Evolutionary conservation across 2,797 vertebrate genomes (phyloP).

Genomic region (Pseudochaenichthys georgianus): DNA sequence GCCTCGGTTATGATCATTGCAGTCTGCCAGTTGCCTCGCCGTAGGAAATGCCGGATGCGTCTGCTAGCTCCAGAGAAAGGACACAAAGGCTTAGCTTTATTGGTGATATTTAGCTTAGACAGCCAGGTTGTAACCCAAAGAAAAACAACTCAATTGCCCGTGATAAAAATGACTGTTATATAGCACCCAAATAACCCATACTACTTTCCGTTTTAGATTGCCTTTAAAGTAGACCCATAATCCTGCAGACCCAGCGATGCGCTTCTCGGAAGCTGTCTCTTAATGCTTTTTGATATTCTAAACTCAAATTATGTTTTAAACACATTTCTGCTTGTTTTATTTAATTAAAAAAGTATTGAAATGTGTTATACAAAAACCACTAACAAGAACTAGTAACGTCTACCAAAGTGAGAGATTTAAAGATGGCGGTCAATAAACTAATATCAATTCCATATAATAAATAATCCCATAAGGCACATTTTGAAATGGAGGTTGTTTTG

Average conservation of each 20-base stretch:
- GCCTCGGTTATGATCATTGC: constrained; percentile 99
- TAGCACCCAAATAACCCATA: constrained; percentile 79
- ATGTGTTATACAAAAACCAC: constrained; percentile 7
- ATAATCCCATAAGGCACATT: constrained; percentile 31
- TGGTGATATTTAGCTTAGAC: constrained; percentile 87
- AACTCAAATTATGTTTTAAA: constrained; percentile 40
- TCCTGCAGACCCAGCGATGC: constrained; percentile 40
- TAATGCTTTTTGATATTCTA: constrained; percentile 25
- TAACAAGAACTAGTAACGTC: constrained; percentile 2
- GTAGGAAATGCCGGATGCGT: constrained; percentile 82
- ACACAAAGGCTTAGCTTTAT: constrained; percentile 86
- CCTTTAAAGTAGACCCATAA: constrained; percentile 60
- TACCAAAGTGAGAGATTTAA: constrained; percentile 18
- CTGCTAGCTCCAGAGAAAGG: constrained; percentile 80
- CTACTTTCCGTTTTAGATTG: constrained; percentile 75
- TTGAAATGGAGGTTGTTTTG: constrained; percentile 20
- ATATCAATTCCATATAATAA: constrained; percentile 31
- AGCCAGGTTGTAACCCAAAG: constrained; percentile 85
- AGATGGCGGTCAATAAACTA: constrained; percentile 24
- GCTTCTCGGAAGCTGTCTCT: constrained; percentile 40
- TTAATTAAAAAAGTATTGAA: constrained; percentile 18
- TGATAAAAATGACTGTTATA: constrained; percentile 84
- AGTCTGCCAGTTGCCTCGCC: constrained; percentile 81
- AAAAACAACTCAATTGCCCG: constrained; percentile 88
- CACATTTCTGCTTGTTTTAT: constrained; percentile 22